phyloP scores from a whole-genome alignment of 92 coral and sea anemone genomes.

The Ricordea florida region DNA sequence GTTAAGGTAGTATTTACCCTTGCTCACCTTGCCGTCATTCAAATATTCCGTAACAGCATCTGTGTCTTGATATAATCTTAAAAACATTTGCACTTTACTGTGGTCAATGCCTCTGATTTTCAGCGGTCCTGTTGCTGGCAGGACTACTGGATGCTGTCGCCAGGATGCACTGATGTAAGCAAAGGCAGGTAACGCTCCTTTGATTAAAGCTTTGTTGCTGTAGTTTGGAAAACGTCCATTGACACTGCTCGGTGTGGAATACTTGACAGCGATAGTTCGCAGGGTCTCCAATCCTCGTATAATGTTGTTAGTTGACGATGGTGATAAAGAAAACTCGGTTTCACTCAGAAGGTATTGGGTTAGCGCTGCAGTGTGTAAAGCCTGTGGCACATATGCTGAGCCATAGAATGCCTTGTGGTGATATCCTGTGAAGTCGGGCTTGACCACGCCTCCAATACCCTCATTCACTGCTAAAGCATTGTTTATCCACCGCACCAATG shows the following conservation, averaged over 20 bases:
- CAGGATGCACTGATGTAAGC: slow-evolving; percentile 61
- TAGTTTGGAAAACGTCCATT: slow-evolving; percentile 49
- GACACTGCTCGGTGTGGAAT: slow-evolving; percentile 75
- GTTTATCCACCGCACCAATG: slow-evolving; percentile 58
- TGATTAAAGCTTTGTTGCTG: slow-evolving; percentile 12
- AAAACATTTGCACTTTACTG: slow-evolving; percentile 29
- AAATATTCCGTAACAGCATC: slow-evolving; percentile 1
- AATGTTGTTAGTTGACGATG: slow-evolving; percentile 24
- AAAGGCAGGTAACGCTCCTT: slow-evolving; percentile 38
- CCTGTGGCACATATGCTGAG: slow-evolving; percentile 57
- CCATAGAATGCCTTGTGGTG: slow-evolving; percentile 66
- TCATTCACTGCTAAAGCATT: slow-evolving; percentile 64
- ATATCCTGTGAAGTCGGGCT: slow-evolving; percentile 78
- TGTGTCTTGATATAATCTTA: slow-evolving; percentile 23
- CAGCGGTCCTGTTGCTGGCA: background rate
- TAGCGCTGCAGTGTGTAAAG: slow-evolving; percentile 59
- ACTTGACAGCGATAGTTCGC: slow-evolving; percentile 59
- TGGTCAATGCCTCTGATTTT: background rate
- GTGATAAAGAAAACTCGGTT: slow-evolving; percentile 41
- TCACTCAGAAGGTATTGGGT: slow-evolving; percentile 64
- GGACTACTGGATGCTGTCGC: background rate
- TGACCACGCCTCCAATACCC: slow-evolving; percentile 72
- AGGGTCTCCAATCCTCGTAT: slow-evolving; percentile 57
- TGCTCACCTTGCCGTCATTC: background rate
- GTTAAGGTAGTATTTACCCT: slow-evolving; percentile 32